phyloP scores from a whole-genome alignment of 1,140 invertebrate species.

The Arion vulgaris region DNA sequence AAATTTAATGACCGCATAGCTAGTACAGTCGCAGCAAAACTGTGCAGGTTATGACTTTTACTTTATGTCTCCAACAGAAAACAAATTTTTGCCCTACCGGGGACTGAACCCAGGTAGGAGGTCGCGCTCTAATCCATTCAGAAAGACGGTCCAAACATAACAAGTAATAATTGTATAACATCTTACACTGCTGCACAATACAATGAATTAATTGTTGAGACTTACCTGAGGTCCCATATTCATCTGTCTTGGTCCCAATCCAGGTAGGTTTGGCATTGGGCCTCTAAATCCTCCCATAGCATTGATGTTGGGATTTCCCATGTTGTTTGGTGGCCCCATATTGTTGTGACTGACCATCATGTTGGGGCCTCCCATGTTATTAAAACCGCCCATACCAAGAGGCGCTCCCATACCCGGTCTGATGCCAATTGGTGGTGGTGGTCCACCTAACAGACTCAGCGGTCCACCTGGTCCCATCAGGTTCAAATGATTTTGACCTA shows the following conservation, averaged over 20 bases:
- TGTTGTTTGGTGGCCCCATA: not conserved
- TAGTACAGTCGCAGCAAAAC: no score
- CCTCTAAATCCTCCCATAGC: not conserved
- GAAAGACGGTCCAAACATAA: no score
- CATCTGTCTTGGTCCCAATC: not conserved
- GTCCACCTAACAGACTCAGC: conserved; percentile 3
- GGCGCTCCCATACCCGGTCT: not conserved
- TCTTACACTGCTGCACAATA: no score
- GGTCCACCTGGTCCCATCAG: not conserved
- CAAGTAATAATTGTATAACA: no score
- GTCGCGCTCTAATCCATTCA: no score
- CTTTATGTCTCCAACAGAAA: no score
- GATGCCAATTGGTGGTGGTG: conserved; percentile 17
- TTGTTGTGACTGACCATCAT: no score
- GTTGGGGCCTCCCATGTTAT: not conserved
- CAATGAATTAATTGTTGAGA: not conserved
- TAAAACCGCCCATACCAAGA: not conserved
- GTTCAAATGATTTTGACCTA: conserved; percentile 1
- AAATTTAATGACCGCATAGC: no score
- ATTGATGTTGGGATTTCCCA: not conserved
- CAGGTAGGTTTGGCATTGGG: not conserved
- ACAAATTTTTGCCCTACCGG: no score
- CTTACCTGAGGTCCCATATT: conserved; percentile 29
- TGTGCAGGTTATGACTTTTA: no score
- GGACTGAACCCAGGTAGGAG: no score